A percentile compares a stretch with the other conserved stretches of the same genome.
Conservation (phyloP, 2,113 vertebrate genomes). For the Pheucticus melanocephalus region DNA sequence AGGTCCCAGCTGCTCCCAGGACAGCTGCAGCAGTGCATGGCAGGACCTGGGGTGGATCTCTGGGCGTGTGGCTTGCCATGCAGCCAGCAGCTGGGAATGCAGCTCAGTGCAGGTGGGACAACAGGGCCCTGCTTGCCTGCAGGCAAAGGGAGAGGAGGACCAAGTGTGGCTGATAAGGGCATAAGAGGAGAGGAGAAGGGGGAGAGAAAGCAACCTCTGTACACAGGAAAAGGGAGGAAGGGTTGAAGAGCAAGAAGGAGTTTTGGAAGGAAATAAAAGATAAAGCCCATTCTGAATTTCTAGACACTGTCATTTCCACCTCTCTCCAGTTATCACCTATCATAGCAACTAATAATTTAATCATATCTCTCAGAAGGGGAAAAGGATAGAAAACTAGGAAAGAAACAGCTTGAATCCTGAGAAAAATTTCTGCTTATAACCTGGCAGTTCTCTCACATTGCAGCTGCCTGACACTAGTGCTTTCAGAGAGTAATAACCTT, state of each 20-base stretch:
- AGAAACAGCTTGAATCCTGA: not conserved
- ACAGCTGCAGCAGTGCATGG: not conserved
- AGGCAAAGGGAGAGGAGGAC: not conserved
- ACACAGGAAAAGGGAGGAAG: not conserved
- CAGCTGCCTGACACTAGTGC: not conserved
- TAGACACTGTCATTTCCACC: not conserved
- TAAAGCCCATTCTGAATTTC: not conserved
- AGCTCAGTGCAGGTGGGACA: not conserved
- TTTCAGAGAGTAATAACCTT: slow-evolving; percentile 37
- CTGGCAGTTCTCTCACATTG: not conserved
- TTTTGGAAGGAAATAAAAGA: not conserved
- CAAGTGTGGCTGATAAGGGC: not conserved
- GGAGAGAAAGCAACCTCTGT: not conserved
- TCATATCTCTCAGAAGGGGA: not conserved
- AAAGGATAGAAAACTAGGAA: not conserved
- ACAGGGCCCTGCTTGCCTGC: not conserved
- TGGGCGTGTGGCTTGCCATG: not conserved
- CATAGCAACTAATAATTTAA: not conserved
- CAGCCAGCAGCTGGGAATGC: not conserved
- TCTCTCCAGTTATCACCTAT: not conserved
- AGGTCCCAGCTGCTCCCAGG: not conserved
- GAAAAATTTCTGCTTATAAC: not conserved
- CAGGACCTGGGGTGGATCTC: accelerated
- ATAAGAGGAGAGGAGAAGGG: not conserved
- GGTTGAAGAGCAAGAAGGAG: not conserved